A percentile compares a stretch with the other conserved stretches of the same genome.
These are phyloP conservation scores for Caligus rogercresseyi DNA, from an alignment of 1,140 invertebrate species.

Conservation along the genomic window DNA sequence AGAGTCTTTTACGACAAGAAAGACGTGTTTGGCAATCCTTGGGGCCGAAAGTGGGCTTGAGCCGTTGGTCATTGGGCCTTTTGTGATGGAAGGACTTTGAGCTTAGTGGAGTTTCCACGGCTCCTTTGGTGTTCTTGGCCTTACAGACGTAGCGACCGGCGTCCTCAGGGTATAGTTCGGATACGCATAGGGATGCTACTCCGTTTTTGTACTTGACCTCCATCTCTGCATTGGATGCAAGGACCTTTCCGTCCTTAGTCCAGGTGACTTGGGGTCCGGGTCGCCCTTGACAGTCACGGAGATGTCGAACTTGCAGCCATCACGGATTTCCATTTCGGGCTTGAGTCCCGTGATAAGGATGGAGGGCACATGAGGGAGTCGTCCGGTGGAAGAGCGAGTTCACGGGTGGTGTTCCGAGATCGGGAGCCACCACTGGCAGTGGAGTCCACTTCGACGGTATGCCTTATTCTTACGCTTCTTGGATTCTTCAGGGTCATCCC, in stretches of 20 bases:
- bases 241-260: conserved; percentile 54
- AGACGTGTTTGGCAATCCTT: conserved; percentile 64
- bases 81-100: conserved; percentile 43
- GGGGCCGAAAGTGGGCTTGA: conserved; percentile 34
- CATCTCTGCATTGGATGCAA: conserved; percentile 61
- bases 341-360: conserved; percentile 50
- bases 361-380: conserved; percentile 63
- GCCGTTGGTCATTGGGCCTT: conserved; percentile 13
- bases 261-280: conserved; percentile 77
- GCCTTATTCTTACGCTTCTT: conserved; percentile 47
- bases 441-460: conserved; percentile 52
- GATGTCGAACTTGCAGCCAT: conserved; percentile 46
- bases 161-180: conserved; percentile 82
- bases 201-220: conserved; percentile 79
- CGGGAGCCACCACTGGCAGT: conserved; percentile 51
- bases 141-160: conserved; percentile 70
- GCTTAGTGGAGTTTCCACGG: conserved; percentile 59
- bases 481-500: conserved; percentile 20
- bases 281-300: conserved; percentile 49
- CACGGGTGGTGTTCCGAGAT: conserved; percentile 72
- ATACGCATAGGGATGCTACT: conserved; percentile 61
- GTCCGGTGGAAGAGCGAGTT: conserved; percentile 66
- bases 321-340: conserved; percentile 47
- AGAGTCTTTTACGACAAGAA: conserved; percentile 62
- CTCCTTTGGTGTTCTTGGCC: conserved; percentile 73